Evolutionary conservation across 2,113 vertebrate genomes (phyloP).

Genomic region (Grus americana): DNA sequence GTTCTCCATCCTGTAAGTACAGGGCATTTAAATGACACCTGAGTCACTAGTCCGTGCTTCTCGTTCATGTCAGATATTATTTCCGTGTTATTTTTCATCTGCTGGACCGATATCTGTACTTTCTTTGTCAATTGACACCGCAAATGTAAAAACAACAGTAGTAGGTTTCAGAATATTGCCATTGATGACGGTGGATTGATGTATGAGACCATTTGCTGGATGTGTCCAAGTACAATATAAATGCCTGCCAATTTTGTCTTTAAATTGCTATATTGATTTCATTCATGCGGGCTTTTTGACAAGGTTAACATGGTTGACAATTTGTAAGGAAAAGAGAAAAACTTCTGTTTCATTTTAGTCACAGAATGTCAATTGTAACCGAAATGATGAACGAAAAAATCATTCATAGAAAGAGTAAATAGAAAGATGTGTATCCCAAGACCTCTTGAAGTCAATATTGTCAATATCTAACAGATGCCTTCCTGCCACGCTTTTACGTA

Average conservation of each 20-base stretch:
- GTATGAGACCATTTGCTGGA: background rate
- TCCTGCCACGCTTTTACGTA: background rate
- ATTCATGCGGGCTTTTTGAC: background rate
- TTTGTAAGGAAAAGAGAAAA: background rate
- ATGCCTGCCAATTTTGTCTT: background rate
- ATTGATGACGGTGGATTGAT: background rate
- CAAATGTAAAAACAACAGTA: background rate
- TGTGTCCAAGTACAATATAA: conserved; percentile 8
- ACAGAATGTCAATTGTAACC: background rate
- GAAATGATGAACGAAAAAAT: background rate
- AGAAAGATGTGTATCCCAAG: background rate
- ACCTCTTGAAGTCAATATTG: background rate
- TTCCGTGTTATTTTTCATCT: background rate
- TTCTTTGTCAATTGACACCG: background rate
- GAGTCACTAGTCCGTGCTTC: background rate
- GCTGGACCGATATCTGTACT: background rate
- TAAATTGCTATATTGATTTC: background rate
- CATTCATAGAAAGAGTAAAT: background rate
- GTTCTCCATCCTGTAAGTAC: background rate
- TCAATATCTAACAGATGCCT: background rate
- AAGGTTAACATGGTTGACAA: background rate
- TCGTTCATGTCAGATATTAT: background rate
- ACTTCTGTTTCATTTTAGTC: background rate
- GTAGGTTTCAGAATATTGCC: background rate
- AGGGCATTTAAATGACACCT: background rate